A percentile compares a stretch with the other conserved stretches of the same genome.
Conservation (phyloP, 2,888 invertebrate species). For the Philhelius pedissequus region DNA sequence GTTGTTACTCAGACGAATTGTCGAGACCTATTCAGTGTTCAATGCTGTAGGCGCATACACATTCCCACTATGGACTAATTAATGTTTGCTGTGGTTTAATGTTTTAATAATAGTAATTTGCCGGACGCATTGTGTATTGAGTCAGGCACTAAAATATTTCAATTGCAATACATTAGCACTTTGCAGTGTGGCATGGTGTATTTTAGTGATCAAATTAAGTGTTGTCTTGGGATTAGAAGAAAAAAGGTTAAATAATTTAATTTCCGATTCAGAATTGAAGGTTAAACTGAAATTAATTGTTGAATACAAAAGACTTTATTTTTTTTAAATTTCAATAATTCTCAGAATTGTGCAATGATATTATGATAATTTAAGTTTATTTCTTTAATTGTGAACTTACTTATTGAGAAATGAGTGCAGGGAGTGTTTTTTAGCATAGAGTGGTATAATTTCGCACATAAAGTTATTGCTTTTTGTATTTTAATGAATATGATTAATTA, state of each 20-base stretch:
- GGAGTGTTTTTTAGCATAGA: too few species aligned
- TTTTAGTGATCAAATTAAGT: neutral
- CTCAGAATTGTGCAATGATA: neutral
- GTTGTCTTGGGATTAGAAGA: neutral
- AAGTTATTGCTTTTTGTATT: too few species aligned
- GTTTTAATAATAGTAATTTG: conserved; percentile 13
- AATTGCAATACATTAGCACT: neutral
- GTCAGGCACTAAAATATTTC: neutral
- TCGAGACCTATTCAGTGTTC: neutral
- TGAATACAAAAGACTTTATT: neutral
- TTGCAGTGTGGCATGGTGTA: neutral
- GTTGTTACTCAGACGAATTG: neutral
- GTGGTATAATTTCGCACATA: too few species aligned
- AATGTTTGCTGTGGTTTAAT: conserved; percentile 4
- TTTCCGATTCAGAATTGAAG: neutral
- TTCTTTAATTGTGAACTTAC: neutral
- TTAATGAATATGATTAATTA: too few species aligned
- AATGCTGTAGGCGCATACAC: neutral
- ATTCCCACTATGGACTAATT: neutral
- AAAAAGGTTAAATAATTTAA: neutral
- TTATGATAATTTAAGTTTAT: neutral
- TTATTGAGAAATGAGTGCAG: too few species aligned
- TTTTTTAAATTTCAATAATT: neutral
- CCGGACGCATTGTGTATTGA: neutral
- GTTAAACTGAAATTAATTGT: neutral